Evolutionary conservation across 1,140 invertebrate genomes (phyloP), one percentile per base, ranked within the genome.

Genomic region (Dendroctonus ponderosae): DNA sequence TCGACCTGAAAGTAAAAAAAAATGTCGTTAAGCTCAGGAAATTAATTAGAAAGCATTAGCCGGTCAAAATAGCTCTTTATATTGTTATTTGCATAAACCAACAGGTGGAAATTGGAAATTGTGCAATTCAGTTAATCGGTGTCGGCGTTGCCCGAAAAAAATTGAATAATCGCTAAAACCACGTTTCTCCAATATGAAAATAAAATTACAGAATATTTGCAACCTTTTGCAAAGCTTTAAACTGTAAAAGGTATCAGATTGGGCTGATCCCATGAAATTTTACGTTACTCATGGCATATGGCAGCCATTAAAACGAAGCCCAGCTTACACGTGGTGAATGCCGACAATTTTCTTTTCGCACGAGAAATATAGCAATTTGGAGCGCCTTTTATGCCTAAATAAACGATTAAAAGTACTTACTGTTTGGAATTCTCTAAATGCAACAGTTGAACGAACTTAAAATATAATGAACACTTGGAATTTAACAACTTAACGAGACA

Each of bases 321-420:
- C 49, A 59, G 40, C 71, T 67, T 72, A 78, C 77, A 78, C 77
- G 77, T 78, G 77, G 75, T 78, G 74, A 49, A 49, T 11, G 63
- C 41, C 56, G 58, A 67, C 15, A 59, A 53, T 60, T 12, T 6
- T 11, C 11, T 56, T 68, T 71, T 69, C 70, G 26, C 26, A 58
- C 26, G 37, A 12, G 37, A 9, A 64, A 73, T 72, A 67, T 68
- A 42, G 49, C 48, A 26, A 26, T 43, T 62, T 70, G 52, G 39
- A 50, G 52, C 39, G 40, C n/a, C 57, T n/a, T 58, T 15, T 9
- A 6, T 39, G 65, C 67, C 11, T 14, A 58, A 15, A 4, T 46
- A 61, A 65, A 39, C 15, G 9, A 38, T 56, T 43, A 58, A 38
- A 59, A 7, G 50, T 75, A 77, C 74, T 77, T 74, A 77, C 74